phyloP scores from a whole-genome alignment of 2,113 vertebrate genomes.

The Otocyon megalotis region DNA sequence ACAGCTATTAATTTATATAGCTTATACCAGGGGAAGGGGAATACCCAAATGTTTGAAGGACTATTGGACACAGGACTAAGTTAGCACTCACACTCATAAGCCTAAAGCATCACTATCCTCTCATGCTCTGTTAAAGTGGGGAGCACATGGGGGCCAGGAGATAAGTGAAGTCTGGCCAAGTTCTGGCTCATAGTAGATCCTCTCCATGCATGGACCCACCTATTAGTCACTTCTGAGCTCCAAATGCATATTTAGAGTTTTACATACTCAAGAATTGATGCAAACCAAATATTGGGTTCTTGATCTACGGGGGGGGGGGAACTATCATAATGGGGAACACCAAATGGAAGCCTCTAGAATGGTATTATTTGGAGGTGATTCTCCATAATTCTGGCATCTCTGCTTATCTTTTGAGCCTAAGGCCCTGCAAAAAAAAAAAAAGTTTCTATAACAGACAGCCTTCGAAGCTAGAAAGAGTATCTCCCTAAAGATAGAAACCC shows the following conservation, averaged over 20 bases:
- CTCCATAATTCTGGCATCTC: not conserved
- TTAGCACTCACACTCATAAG: not conserved
- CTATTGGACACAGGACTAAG: not conserved
- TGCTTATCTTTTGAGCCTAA: not conserved
- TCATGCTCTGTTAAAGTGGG: not conserved
- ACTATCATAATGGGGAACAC: not conserved
- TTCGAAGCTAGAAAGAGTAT: not conserved
- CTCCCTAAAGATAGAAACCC: not conserved
- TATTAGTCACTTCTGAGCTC: not conserved
- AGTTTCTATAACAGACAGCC: not conserved
- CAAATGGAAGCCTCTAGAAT: not conserved
- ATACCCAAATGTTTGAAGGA: not conserved
- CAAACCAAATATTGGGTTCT: not conserved
- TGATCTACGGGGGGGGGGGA: constrained; percentile 15
- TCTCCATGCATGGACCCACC: no score
- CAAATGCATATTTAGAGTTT: not conserved
- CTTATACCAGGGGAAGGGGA: not conserved
- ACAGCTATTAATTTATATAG: not conserved
- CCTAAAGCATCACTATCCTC: not conserved
- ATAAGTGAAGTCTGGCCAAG: not conserved
- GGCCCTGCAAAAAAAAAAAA: not conserved
- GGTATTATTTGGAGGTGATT: not conserved
- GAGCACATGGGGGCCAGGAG: not conserved
- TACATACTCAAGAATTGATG: not conserved
- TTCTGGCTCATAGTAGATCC: not conserved